Conservation (phyloP, 2,888 invertebrate genomes). For the Tipula unca region DNA sequence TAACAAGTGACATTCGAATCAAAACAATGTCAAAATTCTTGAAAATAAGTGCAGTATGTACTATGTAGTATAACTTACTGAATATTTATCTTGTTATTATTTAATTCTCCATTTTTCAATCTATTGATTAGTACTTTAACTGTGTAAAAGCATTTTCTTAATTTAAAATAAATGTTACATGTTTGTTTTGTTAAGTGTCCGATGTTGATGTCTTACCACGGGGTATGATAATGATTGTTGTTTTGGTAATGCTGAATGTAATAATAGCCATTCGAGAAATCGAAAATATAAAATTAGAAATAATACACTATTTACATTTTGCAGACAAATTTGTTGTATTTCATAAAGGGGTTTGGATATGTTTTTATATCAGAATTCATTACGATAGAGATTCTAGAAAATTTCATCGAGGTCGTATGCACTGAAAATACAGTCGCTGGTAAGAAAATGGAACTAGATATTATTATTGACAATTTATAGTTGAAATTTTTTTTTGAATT, state of each 20-base stretch:
- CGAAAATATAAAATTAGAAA: background rate
- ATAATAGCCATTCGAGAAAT: background rate
- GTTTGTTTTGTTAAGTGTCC: background rate
- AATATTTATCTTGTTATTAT: background rate
- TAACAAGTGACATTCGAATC: background rate
- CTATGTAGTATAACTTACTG: background rate
- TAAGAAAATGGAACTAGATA: too few species aligned
- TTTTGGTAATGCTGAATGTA: background rate
- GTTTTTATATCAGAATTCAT: too few species aligned
- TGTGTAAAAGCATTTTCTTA: background rate
- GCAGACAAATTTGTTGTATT: too few species aligned
- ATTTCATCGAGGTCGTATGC: too few species aligned
- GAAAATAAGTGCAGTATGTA: background rate
- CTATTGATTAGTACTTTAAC: background rate
- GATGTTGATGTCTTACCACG: background rate
- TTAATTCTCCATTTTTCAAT: background rate
- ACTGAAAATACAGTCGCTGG: too few species aligned
- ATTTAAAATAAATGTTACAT: background rate
- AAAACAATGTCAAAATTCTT: background rate
- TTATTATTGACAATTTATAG: too few species aligned
- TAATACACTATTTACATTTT: too few species aligned
- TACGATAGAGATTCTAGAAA: too few species aligned
- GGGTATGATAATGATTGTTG: background rate
- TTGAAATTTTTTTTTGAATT: too few species aligned
- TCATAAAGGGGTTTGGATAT: too few species aligned